phyloP scores from a whole-genome alignment of 2,113 vertebrate species.

The Sinocyclocheilus anshuiensis region DNA sequence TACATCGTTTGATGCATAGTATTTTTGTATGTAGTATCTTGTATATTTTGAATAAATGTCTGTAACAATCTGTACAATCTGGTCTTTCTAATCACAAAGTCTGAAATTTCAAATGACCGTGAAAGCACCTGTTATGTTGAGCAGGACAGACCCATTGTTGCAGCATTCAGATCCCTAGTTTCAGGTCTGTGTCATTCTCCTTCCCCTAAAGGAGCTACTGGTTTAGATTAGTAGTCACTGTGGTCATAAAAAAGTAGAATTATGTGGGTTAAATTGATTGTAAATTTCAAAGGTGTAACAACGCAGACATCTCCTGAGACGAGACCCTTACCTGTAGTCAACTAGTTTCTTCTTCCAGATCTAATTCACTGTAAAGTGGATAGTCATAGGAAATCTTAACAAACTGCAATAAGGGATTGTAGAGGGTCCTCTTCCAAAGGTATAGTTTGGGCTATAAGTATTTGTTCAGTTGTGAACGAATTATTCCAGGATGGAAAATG shows the following conservation, averaged over 20 bases:
- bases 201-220: background rate
- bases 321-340: background rate
- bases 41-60: slow-evolving; percentile 78
- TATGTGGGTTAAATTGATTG: background rate
- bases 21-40: slow-evolving; percentile 77
- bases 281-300: background rate
- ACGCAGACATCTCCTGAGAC: background rate
- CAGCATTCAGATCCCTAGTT: slow-evolving; percentile 39
- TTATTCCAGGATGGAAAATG: background rate
- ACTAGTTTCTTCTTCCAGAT: background rate
- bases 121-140: background rate
- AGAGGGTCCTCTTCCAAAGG: background rate
- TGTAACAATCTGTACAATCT: slow-evolving; percentile 54
- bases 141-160: slow-evolving; percentile 28
- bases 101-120: background rate
- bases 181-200: background rate
- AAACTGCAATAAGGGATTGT: background rate
- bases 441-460: background rate
- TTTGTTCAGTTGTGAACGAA: background rate
- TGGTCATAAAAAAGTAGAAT: background rate
- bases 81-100: background rate
- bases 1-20: slow-evolving; percentile 65
- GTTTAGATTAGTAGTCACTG: slow-evolving; percentile 46
- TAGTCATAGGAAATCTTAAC: too few relatives aligned
- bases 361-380: background rate